phyloP scores from a whole-genome alignment of 2,888 invertebrate genomes.

The Brachypterus glaber region DNA sequence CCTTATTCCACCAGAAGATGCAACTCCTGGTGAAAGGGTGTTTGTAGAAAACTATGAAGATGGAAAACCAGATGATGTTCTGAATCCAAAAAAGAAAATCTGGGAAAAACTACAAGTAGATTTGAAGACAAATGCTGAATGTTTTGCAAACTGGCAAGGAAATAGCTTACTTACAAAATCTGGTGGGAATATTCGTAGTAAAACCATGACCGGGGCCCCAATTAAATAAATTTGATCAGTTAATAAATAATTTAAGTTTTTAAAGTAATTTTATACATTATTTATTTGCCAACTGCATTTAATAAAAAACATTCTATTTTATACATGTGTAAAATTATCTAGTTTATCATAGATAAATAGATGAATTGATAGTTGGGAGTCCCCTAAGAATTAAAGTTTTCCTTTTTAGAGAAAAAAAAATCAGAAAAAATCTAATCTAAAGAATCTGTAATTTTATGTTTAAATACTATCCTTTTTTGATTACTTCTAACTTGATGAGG shows the following conservation, averaged over 20 bases:
- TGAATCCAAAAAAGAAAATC: conserved; percentile 93
- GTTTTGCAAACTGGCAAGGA: conserved; percentile 79
- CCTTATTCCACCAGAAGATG: conserved; percentile 64
- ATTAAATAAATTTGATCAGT: conserved; percentile 57
- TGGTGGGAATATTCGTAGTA: conserved; percentile 66
- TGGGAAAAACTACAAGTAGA: conserved; percentile 87
- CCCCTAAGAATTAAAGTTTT: too few species aligned
- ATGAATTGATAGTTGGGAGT: too few species aligned
- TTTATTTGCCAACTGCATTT: neutral
- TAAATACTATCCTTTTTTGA: conserved; percentile 1
- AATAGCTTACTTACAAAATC: conserved; percentile 62
- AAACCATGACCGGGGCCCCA: conserved; percentile 67
- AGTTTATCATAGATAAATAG: too few species aligned
- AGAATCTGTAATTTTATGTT: neutral
- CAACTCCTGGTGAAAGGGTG: conserved; percentile 75
- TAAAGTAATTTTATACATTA: too few species aligned
- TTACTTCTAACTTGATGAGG: neutral
- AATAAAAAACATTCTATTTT: neutral
- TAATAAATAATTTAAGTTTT: too few species aligned
- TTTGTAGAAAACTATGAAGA: conserved; percentile 71
- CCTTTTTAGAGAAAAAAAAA: too few species aligned
- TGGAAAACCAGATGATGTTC: conserved; percentile 69
- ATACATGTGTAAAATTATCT: neutral
- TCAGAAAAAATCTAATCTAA: too few species aligned
- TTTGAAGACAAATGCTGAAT: conserved; percentile 59